These are phyloP conservation scores for Drymonia ruficornis DNA, from an alignment of 2,888 invertebrate genomes.

Conservation along the genomic window DNA sequence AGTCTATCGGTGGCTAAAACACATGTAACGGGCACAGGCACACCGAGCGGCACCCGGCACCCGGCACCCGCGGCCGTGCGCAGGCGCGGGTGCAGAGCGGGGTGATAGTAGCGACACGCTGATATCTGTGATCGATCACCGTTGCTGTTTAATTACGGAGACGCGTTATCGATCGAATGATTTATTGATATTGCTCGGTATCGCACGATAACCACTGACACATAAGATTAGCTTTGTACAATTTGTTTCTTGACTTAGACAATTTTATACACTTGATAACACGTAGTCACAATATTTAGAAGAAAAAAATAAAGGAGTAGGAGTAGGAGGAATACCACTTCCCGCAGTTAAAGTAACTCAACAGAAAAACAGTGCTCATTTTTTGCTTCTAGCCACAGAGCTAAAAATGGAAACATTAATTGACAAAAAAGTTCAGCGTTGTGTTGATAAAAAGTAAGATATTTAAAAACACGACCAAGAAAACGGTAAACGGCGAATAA, in stretches of 20 bases:
- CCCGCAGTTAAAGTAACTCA: background rate
- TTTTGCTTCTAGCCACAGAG: background rate
- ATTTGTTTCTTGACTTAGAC: background rate
- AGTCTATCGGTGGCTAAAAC: constrained; percentile 27
- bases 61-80: no score
- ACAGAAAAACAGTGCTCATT: background rate
- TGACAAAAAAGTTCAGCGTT: background rate
- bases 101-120: constrained; percentile 35
- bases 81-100: no score
- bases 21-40: constrained; percentile 27
- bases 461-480: background rate
- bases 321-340: background rate
- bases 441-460: background rate
- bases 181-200: constrained; percentile 78
- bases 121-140: constrained; percentile 70
- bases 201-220: constrained; percentile 52
- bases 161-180: constrained; percentile 68
- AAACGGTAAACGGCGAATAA: background rate
- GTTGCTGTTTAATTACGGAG: constrained; percentile 70
- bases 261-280: no score
- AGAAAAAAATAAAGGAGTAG: no score
- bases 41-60: no score
- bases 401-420: constrained; percentile 3
- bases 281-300: no score
- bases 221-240: background rate